These are phyloP conservation scores for Acanthoscelides obtectus DNA, from an alignment of 2,888 invertebrate genomes.

Conservation along the genomic window DNA sequence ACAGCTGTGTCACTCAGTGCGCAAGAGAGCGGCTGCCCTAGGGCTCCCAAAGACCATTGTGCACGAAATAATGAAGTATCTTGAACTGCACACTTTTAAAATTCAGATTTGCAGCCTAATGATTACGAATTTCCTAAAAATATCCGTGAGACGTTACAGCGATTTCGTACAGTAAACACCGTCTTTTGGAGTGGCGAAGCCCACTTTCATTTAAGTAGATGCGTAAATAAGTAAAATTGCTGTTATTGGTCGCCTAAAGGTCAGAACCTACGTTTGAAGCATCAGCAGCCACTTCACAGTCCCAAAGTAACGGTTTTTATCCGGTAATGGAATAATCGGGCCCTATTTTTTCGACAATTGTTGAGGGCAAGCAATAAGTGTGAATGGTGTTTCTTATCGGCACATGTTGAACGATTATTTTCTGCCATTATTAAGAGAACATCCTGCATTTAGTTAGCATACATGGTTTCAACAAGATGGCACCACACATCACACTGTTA, in stretches of 20 bases:
- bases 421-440: not conserved
- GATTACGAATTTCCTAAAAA: too few species aligned
- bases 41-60: too few species aligned
- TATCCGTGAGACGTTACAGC: too few species aligned
- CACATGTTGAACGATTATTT: not conserved
- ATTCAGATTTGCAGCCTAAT: too few species aligned
- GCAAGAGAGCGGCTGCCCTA: too few species aligned
- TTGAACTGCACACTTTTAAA: too few species aligned
- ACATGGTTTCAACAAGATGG: too few species aligned
- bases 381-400: not conserved
- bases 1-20: too few species aligned
- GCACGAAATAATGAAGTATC: too few species aligned
- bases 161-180: too few species aligned
- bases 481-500: too few species aligned
- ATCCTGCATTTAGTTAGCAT: too few species aligned
- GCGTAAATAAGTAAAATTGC: conserved; percentile 4
- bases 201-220: not conserved
- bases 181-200: not conserved
- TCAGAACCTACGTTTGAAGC: not conserved
- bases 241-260: not conserved
- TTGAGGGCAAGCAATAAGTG: not conserved
- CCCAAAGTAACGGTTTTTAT: not conserved
- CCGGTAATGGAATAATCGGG: not conserved
- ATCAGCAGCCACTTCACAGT: not conserved
- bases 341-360: conserved; percentile 3